Conservation (phyloP, 2,888 invertebrate genomes). For the Rhopalosiphum nymphaeae region DNA sequence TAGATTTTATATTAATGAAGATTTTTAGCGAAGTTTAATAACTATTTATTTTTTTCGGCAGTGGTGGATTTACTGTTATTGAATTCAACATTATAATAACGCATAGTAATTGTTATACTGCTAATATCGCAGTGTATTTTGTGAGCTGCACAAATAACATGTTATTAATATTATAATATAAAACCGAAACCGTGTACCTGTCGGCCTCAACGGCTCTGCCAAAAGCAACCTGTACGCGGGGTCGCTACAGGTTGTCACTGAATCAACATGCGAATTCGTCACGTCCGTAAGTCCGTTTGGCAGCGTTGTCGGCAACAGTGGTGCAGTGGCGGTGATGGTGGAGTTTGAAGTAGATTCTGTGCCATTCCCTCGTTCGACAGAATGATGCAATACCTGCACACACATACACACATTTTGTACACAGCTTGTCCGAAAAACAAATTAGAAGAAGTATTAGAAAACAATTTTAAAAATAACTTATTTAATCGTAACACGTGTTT, state of each 20-base stretch:
- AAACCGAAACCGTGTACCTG: neutral
- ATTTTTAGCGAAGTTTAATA: neutral
- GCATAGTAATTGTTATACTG: neutral
- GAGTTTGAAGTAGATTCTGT: neutral
- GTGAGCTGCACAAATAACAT: neutral
- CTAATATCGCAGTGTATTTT: neutral
- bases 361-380: neutral
- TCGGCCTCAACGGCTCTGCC: neutral
- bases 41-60: neutral
- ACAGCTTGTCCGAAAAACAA: neutral
- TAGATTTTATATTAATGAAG: neutral
- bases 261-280: conserved; percentile 58
- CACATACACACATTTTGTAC: neutral
- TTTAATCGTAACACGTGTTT: neutral
- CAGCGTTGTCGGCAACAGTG: neutral
- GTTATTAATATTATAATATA: neutral
- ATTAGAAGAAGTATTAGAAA: neutral
- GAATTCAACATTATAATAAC: neutral
- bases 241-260: conserved; percentile 33
- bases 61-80: neutral
- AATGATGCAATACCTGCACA: neutral
- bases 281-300: conserved; percentile 23
- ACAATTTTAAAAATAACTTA: neutral
- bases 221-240: too few relatives aligned
- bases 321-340: neutral